Evolutionary conservation across 2,113 vertebrate genomes (phyloP).

Genomic region (Cynopterus brachyotis): DNA sequence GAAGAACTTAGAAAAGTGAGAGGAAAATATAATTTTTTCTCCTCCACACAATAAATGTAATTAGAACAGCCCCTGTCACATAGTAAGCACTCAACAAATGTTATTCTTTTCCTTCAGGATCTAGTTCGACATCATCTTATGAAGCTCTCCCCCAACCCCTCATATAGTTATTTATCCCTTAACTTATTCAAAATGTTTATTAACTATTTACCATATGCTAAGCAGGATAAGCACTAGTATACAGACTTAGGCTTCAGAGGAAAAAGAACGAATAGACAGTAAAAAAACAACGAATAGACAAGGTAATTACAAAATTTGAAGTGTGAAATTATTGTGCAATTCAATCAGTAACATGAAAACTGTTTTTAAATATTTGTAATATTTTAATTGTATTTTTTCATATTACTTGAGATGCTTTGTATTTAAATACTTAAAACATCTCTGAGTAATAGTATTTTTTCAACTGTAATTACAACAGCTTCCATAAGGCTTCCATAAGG

Average conservation of each 20-base stretch:
- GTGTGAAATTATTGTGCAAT: neutral
- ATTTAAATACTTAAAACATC: neutral
- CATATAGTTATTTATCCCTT: neutral
- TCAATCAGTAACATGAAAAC: neutral
- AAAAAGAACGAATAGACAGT: neutral
- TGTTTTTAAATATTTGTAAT: conserved; percentile 23
- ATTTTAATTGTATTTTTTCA: neutral
- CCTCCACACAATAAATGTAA: neutral
- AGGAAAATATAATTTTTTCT: neutral
- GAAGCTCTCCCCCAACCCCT: neutral
- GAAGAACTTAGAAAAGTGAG: neutral
- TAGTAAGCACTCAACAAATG: neutral
- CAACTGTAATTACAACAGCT: neutral
- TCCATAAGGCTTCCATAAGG: neutral
- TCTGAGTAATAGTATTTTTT: neutral
- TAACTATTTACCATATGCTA: neutral
- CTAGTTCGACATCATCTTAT: neutral
- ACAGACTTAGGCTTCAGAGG: neutral
- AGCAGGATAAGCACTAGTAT: neutral
- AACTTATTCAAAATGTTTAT: neutral
- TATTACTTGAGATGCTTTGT: neutral
- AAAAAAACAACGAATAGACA: neutral
- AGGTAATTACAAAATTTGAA: neutral
- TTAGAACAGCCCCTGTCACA: neutral
- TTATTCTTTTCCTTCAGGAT: neutral